Conservation (phyloP, 2,797 vertebrate genomes). For the Phalloptychus januarius region DNA sequence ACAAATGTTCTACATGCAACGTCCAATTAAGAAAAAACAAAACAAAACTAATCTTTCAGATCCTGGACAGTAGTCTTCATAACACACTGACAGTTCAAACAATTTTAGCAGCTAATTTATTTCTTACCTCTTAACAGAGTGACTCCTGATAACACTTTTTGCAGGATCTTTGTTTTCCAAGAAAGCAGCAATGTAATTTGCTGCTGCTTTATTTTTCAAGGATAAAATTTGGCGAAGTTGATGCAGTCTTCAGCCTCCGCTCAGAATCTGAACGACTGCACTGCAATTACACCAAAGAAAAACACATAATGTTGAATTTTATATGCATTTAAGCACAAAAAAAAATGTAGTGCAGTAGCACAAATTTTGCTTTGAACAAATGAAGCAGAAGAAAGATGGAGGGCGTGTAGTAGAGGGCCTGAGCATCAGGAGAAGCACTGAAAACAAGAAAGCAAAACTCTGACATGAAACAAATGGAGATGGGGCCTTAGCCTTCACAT, state of each 20-base stretch:
- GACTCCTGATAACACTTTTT: neutral
- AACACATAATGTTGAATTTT: neutral
- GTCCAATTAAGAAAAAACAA: neutral
- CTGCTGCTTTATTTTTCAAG: neutral
- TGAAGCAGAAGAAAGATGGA: neutral
- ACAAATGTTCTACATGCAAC: neutral
- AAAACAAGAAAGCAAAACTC: constrained; percentile 25
- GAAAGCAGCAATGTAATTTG: neutral
- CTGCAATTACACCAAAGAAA: neutral
- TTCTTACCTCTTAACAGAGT: neutral
- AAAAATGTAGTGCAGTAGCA: neutral
- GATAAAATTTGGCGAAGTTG: neutral
- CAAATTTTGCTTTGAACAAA: neutral
- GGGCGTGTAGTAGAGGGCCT: neutral
- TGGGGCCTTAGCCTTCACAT: constrained; percentile 47
- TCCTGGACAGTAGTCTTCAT: neutral
- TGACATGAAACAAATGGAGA: constrained; percentile 29
- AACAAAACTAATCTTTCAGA: neutral
- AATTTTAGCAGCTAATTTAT: neutral
- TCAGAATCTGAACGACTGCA: neutral
- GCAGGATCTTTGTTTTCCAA: neutral
- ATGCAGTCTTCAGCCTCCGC: neutral
- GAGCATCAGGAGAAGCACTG: constrained; percentile 29
- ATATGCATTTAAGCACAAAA: neutral
- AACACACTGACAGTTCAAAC: neutral